Evolutionary conservation across 2,113 vertebrate species (phyloP).

Genomic region (Sciurus niger): DNA sequence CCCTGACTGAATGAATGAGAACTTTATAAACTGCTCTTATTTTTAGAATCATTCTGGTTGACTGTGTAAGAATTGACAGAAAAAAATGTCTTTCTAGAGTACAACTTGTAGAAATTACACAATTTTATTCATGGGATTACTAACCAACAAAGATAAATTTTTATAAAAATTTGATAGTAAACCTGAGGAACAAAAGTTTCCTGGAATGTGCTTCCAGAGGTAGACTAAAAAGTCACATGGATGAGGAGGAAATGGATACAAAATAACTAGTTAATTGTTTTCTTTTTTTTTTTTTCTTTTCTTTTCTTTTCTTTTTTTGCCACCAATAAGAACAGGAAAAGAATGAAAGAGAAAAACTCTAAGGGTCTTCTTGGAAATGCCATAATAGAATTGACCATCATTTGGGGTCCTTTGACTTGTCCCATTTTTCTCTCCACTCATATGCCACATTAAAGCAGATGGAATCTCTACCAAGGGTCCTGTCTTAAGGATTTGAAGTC

Average conservation of each 20-base stretch:
- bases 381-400: slow-evolving; percentile 40
- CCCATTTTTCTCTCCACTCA: slow-evolving; percentile 57
- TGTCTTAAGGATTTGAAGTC: background rate
- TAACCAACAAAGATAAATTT: slow-evolving; percentile 54
- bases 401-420: slow-evolving; percentile 30
- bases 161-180: background rate
- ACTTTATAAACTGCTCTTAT: slow-evolving; percentile 37
- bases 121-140: background rate
- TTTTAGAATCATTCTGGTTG: background rate
- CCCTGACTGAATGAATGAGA: background rate
- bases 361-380: slow-evolving; percentile 50
- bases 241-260: background rate
- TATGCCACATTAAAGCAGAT: slow-evolving; percentile 43
- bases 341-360: background rate
- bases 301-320: too few relatives aligned
- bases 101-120: background rate
- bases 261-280: slow-evolving; percentile 57
- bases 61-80: slow-evolving; percentile 49
- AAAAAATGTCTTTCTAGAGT: slow-evolving; percentile 23
- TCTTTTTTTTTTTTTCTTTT: too few relatives aligned
- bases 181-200: slow-evolving; percentile 1
- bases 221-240: slow-evolving; percentile 52
- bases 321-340: slow-evolving; percentile 61
- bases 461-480: background rate
- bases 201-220: slow-evolving; percentile 57